Base-by-base conservation (phyloP, 2,888 invertebrate genomes). In the Limulus polyphemus region DNA sequence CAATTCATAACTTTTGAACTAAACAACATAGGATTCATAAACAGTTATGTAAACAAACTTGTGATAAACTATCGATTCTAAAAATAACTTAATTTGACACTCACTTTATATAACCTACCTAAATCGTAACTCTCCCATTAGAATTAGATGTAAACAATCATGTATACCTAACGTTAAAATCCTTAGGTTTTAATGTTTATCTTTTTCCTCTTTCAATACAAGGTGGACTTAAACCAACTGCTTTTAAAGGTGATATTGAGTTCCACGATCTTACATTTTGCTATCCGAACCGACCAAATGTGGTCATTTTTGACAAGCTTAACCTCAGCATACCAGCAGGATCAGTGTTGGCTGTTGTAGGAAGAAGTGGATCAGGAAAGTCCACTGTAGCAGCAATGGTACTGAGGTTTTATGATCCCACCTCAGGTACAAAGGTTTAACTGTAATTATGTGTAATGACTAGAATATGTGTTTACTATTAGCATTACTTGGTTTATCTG, bases 301-400 rank as follows among this genome's bases (percentile, higher is more conserved):
- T 76, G 17, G 69, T 73, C 2, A 81, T 89, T 4, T 79, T 93
- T 59, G 79, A 82, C 57, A 81, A 84, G 47, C 79, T 93, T 32
- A 82, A 79, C 68, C 78, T 93, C 48, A 79, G 79, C 10, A 78
- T 91, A 7, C 79, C 81, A 0, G 83, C 86, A 0, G 85, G 86
- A 11, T 82, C 83, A 66, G 83, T 89, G 0, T 83, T 89, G 11
- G 93, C 93, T 0, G 80, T 86, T n/a, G 85, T 98, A 0, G 97
- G 97, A 0, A 81, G 90, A 0, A 94, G 93, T 63, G 97, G 97
- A 0, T 90, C 90, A 47, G 98, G 98, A 0, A 98, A 98, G 77
- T 93, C 92, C 57, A 97, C 98, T 0, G 79, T 97, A 62, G 91
- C 88, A 0, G 80, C 86, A 1, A 79, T 98, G 1, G 79, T 98